Evolutionary conservation across 2,888 invertebrate species (phyloP), one percentile per base, ranked within the genome.

Genomic region (Megaustenia siamemsis): DNA sequence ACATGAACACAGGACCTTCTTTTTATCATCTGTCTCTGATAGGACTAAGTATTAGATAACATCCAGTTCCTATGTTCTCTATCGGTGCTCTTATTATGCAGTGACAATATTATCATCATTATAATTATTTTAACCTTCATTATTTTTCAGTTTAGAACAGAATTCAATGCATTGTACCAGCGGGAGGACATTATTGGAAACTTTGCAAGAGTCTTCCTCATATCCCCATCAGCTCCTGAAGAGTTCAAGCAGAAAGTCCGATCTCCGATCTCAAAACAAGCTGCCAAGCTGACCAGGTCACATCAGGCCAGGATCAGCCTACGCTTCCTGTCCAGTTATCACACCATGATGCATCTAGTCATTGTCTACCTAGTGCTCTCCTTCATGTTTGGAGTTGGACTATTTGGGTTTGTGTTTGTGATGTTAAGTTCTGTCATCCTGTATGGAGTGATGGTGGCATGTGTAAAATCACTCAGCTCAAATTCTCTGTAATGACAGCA

Each of bases 321-420:
- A 40, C 95, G 97, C 66, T 94, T 95, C 77, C 94, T 96, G 28
- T 97, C 96, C 8, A 96, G 96, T 78, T 95, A 96, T 88, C 95
- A 95, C 63, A 95, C 96, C 82, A 92, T 96, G 45, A 90, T 95
- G 1, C 95, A 95, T 94, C 89, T 96, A 49, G 91, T 93, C 5
- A 82, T 96, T 0, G 95, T 96, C 75, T 93, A 90, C 86, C 40
- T 91, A 28, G 78, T 91, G 18, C 38, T 90, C 43, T 86, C 87
- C 56, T 80, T 90, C 24, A 86, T 88, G 83, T 85, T 88, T 35
- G 91, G 91, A 45, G 73, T 89, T 18, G 92, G 92, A 56, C 89
- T 89, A 0, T 68, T 90, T 0, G 88, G 89, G 18, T 91, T 89
- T 82, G 3, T 90, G 8, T 71, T 91, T 40, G 84, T 92, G 10